These are phyloP conservation scores for Cataglyphis albicans DNA, from an alignment of 2,888 invertebrate genomes.

Conservation along the genomic window DNA sequence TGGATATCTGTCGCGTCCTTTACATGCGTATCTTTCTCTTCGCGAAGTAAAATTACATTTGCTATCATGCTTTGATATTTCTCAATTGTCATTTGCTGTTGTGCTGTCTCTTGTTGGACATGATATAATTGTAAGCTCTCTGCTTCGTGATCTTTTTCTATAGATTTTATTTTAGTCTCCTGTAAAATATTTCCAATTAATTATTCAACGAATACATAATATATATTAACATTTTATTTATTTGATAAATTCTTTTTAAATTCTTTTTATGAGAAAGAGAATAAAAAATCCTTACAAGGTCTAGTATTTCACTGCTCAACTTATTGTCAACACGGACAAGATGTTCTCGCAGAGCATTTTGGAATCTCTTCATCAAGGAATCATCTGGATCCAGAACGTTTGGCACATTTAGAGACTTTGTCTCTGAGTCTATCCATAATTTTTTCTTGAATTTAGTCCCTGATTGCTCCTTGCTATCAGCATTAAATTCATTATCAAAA, in stretches of 20 bases:
- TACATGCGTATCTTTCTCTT: conserved; percentile 87
- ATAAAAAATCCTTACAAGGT: conserved; percentile 87
- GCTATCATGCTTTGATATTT: conserved; percentile 87
- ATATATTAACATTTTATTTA: background rate
- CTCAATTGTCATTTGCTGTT: conserved; percentile 87
- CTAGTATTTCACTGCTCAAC: conserved; percentile 89
- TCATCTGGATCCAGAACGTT: conserved; percentile 91
- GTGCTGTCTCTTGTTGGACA: conserved; percentile 88
- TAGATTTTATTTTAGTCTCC: conserved; percentile 86
- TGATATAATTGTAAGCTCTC: conserved; percentile 89
- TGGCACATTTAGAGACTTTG: conserved; percentile 72
- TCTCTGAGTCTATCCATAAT: conserved; percentile 2
- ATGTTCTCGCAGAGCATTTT: conserved; percentile 90
- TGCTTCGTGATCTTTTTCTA: conserved; percentile 87
- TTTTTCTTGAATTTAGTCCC: background rate
- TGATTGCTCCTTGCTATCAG: background rate
- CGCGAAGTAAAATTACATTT: conserved; percentile 87
- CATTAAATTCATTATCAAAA: background rate
- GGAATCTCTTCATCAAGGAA: conserved; percentile 91
- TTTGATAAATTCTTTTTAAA: conserved; percentile 25
- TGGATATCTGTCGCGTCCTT: conserved; percentile 86
- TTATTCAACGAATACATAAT: background rate
- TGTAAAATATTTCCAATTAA: conserved; percentile 68
- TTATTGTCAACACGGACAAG: conserved; percentile 89
- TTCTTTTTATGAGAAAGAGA: conserved; percentile 2